phyloP scores from a whole-genome alignment of 2,113 vertebrate genomes.

The Ia io region DNA sequence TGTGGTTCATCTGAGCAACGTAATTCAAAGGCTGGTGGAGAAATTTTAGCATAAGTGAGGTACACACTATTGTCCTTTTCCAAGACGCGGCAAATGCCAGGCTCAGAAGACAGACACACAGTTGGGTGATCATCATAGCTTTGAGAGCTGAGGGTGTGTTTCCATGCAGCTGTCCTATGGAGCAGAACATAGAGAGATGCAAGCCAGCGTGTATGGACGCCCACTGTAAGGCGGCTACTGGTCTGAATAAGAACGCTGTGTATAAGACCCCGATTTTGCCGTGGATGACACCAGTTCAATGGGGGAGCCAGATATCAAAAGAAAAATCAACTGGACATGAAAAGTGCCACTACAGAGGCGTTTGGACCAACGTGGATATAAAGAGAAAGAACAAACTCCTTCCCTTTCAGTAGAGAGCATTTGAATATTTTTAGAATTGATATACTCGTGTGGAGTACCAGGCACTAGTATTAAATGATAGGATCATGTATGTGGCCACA shows the following conservation, averaged over 20 bases:
- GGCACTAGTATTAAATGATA: not conserved
- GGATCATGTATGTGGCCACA: accelerated
- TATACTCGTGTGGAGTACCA: not conserved
- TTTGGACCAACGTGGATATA: not conserved
- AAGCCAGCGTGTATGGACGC: too few species aligned
- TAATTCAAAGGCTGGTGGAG: not conserved
- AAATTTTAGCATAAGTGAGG: not conserved
- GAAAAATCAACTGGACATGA: not conserved
- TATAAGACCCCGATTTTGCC: not conserved
- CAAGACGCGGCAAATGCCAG: not conserved
- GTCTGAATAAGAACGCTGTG: not conserved
- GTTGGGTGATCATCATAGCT: not conserved
- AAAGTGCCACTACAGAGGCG: not conserved
- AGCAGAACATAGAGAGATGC: not conserved
- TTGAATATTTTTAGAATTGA: not conserved
- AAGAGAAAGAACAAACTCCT: not conserved
- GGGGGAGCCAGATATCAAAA: not conserved
- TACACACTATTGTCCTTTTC: not conserved
- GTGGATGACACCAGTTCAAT: not conserved
- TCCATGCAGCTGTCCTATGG: not conserved
- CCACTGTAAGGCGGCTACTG: not conserved
- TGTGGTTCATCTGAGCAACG: not conserved
- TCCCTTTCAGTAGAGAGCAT: not conserved
- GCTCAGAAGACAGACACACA: not conserved
- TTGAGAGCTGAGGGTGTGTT: not conserved